Percentiles rank a stretch among this genome's conserved stretches.
These are phyloP conservation scores for Acleris cristana DNA, from an alignment of 2,888 invertebrate species.

Conservation along the genomic window DNA sequence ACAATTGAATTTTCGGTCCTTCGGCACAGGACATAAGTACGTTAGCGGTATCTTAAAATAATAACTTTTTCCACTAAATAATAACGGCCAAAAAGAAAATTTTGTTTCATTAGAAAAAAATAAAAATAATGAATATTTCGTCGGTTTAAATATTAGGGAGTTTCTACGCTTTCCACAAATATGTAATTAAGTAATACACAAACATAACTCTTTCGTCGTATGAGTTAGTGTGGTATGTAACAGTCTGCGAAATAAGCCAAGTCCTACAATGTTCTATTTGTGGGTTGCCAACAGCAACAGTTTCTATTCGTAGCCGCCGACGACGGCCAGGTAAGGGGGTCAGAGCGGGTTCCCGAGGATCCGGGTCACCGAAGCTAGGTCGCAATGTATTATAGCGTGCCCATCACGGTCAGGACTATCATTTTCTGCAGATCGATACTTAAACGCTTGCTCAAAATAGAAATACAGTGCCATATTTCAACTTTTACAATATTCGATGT, in stretches of 20 bases:
- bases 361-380: constrained; percentile 71
- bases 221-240: too few species aligned
- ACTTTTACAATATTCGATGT: constrained; percentile 23
- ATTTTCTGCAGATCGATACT: constrained; percentile 14
- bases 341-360: constrained; percentile 52
- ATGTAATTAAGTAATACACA: too few species aligned
- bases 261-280: constrained; percentile 21
- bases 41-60: too few species aligned
- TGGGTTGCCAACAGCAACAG: constrained; percentile 34
- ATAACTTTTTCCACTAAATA: too few species aligned
- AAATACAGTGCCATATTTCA: constrained; percentile 26
- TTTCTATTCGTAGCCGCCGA: constrained; percentile 22
- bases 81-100: too few species aligned
- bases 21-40: too few species aligned
- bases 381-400: constrained; percentile 43
- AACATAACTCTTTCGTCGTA: too few species aligned
- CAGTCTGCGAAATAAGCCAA: constrained; percentile 1
- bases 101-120: too few species aligned
- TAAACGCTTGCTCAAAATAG: constrained; percentile 11
- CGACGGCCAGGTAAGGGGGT: constrained; percentile 57
- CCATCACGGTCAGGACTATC: constrained; percentile 56
- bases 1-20: too few species aligned
- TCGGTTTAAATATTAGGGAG: too few species aligned
- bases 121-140: too few species aligned
- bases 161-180: too few species aligned